Conservation (phyloP, 2,888 invertebrate species). For the Amphipoea oculea region DNA sequence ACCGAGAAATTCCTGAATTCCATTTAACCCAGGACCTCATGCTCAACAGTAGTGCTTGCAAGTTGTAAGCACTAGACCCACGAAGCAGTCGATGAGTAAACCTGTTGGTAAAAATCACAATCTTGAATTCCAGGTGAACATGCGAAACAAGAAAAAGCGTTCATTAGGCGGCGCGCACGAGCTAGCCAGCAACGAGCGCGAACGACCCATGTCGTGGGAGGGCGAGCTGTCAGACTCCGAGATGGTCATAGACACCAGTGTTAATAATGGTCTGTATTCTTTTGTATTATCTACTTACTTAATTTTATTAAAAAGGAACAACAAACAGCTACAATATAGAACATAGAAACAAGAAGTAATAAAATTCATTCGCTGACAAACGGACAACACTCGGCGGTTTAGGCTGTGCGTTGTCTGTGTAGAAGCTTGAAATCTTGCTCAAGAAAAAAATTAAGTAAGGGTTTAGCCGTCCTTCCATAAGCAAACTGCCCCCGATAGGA, state of each 20-base stretch:
- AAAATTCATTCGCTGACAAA: no score
- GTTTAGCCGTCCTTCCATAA: no score
- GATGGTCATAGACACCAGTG: constrained; percentile 89
- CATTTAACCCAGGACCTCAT: not conserved
- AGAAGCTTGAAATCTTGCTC: no score
- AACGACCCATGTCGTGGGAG: constrained; percentile 98
- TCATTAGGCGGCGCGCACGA: constrained; percentile 88
- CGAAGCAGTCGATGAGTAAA: not conserved
- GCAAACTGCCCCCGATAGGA: no score
- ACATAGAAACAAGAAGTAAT: not conserved
- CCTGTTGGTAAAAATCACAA: not conserved
- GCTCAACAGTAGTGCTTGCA: not conserved
- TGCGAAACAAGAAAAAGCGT: constrained; percentile 92
- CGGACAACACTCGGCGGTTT: no score
- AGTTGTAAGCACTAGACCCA: not conserved
- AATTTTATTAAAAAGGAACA: no score
- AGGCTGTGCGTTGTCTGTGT: no score
- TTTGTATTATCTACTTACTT: not conserved
- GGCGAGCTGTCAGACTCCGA: constrained; percentile 97
- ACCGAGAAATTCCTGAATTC: no score
- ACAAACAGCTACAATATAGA: no score
- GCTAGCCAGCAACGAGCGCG: constrained; percentile 81
- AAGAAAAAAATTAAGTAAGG: not conserved
- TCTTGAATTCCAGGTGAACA: constrained; percentile 88
- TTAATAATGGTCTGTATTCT: constrained; percentile 78